phyloP scores from a whole-genome alignment of 2,113 vertebrate species.

The Naja naja region DNA sequence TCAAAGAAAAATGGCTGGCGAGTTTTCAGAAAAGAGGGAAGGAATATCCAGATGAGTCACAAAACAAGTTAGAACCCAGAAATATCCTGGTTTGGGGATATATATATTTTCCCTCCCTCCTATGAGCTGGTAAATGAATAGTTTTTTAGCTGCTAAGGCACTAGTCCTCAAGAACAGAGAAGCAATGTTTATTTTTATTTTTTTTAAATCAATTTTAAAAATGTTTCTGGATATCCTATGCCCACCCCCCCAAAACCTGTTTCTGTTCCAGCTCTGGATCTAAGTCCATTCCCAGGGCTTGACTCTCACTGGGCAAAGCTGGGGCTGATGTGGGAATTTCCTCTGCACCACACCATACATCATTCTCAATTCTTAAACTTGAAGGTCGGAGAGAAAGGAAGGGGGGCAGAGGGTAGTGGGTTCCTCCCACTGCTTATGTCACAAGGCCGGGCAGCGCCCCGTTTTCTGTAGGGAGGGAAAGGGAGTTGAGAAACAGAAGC shows the following conservation, averaged over 20 bases:
- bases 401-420: neutral
- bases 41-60: neutral
- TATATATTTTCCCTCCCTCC: neutral
- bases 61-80: neutral
- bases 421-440: neutral
- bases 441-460: neutral
- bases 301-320: neutral
- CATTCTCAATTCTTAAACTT: neutral
- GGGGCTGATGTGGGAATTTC: no score
- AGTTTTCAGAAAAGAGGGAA: neutral
- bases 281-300: neutral
- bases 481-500: conserved; percentile 57
- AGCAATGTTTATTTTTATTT: neutral
- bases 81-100: neutral
- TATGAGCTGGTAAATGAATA: neutral
- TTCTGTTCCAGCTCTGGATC: neutral
- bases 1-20: neutral
- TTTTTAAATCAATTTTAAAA: neutral
- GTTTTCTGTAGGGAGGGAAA: conserved; percentile 26
- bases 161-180: neutral
- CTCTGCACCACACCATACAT: neutral
- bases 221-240: neutral
- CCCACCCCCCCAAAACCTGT: neutral
- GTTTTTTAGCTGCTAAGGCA: neutral
- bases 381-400: neutral